Percentiles rank a stretch among this genome's conserved stretches.
phyloP scores from a whole-genome alignment of 2,888 invertebrate species.

The Drosophila subsilvestris region DNA sequence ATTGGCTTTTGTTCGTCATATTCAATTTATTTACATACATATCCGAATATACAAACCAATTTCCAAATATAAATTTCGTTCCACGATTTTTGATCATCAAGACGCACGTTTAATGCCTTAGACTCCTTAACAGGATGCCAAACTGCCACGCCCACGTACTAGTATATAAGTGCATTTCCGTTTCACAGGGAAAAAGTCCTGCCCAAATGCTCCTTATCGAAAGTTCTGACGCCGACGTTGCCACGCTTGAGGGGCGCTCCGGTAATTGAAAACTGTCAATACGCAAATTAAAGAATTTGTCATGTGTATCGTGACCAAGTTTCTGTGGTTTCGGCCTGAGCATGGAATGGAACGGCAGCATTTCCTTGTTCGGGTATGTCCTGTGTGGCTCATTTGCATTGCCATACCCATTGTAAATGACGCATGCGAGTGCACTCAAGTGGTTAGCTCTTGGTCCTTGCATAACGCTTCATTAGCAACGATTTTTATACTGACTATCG shows the following conservation, averaged over 20 bases:
- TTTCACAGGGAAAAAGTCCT: constrained; percentile 28
- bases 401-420: constrained; percentile 44
- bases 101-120: neutral
- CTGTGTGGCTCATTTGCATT: constrained; percentile 69
- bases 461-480: constrained; percentile 73
- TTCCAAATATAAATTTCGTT: neutral
- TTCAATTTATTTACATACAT: neutral
- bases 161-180: constrained; percentile 42
- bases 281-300: constrained; percentile 75
- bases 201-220: constrained; percentile 31
- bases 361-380: constrained; percentile 38
- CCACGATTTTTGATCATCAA: neutral
- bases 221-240: constrained; percentile 9
- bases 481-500: constrained; percentile 77
- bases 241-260: constrained; percentile 64
- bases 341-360: constrained; percentile 30
- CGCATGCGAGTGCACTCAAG: constrained; percentile 58
- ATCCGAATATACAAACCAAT: no score
- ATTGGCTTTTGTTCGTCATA: neutral
- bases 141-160: neutral
- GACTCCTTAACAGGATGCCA: neutral
- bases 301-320: constrained; percentile 65
- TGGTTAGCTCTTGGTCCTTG: constrained; percentile 36
- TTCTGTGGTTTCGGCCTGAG: constrained; percentile 45
- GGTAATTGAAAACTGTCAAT: constrained; percentile 80